Conservation (phyloP, 2,888 invertebrate species). For the Cheilosia variabilis region DNA sequence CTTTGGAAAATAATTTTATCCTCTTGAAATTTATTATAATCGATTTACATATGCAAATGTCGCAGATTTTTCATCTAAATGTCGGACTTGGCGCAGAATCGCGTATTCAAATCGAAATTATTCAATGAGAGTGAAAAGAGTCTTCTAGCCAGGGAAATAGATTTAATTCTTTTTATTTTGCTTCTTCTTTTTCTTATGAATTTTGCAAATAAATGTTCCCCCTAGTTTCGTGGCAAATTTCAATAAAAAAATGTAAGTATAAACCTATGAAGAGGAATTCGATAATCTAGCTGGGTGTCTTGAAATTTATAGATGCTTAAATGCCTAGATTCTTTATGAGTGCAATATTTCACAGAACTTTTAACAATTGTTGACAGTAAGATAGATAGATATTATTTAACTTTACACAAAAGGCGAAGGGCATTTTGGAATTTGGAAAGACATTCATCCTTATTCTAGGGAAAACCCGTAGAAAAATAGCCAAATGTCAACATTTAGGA, state of each 20-base stretch:
- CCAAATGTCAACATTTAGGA: background rate
- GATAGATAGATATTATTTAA: conserved; percentile 79
- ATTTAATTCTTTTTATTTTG: conserved; percentile 37
- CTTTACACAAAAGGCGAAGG: background rate
- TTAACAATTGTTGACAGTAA: conserved; percentile 82
- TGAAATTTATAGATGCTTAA: conserved; percentile 67
- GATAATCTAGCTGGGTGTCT: conserved; percentile 43
- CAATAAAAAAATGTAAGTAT: conserved; percentile 49
- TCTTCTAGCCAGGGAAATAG: conserved; percentile 48
- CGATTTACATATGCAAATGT: conserved; percentile 83
- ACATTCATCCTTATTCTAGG: too few species aligned
- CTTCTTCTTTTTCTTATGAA: conserved; percentile 50
- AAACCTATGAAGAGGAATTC: conserved; percentile 52
- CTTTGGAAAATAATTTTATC: conserved; percentile 70
- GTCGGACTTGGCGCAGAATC: conserved; percentile 77
- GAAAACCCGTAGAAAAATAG: too few species aligned
- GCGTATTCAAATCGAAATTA: conserved; percentile 81
- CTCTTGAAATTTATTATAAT: conserved; percentile 81
- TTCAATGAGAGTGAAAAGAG: conserved; percentile 80
- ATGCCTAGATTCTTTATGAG: conserved; percentile 65
- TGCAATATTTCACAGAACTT: conserved; percentile 81
- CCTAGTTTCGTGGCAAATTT: conserved; percentile 51
- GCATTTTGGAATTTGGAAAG: too few species aligned
- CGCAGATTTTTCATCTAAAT: conserved; percentile 81
- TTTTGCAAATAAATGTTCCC: conserved; percentile 51